Conservation (phyloP, 2,888 invertebrate species). For the Alloscopus bannaensis region DNA sequence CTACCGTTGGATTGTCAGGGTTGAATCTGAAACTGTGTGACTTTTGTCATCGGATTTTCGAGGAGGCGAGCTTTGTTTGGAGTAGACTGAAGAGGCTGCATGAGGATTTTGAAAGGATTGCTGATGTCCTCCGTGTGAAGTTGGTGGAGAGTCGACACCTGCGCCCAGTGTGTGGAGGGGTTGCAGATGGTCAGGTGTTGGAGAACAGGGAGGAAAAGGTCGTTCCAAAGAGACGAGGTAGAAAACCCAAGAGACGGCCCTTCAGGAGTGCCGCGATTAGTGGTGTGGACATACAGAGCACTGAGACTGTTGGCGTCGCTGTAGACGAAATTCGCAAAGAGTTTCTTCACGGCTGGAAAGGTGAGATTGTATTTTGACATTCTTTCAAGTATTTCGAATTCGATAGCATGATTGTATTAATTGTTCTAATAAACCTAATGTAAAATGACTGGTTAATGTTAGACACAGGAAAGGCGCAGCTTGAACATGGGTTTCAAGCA, state of each 20-base stretch:
- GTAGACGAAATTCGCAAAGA: background rate
- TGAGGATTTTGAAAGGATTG: slow-evolving; percentile 27
- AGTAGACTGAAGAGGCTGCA: slow-evolving; percentile 22
- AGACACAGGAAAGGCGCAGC: too few relatives aligned
- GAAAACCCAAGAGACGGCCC: background rate
- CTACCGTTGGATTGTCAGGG: background rate
- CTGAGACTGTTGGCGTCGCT: background rate
- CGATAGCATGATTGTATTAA: too few relatives aligned
- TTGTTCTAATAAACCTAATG: too few relatives aligned
- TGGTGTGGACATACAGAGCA: background rate
- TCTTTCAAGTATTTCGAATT: too few relatives aligned
- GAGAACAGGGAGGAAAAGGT: background rate
- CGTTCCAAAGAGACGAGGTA: background rate
- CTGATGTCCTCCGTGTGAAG: background rate
- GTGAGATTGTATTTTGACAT: too few relatives aligned
- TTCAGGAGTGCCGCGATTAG: background rate
- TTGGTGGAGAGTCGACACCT: slow-evolving; percentile 5
- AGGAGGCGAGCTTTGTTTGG: slow-evolving; percentile 42
- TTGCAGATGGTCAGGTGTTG: background rate
- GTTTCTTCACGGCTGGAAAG: too few relatives aligned
- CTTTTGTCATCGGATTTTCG: slow-evolving; percentile 14
- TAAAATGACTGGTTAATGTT: too few relatives aligned
- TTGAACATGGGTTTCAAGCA: too few relatives aligned
- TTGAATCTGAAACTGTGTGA: slow-evolving; percentile 30
- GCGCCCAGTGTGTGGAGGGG: background rate